phyloP scores from a whole-genome alignment of 2,797 vertebrate genomes.

The Morus bassanus region DNA sequence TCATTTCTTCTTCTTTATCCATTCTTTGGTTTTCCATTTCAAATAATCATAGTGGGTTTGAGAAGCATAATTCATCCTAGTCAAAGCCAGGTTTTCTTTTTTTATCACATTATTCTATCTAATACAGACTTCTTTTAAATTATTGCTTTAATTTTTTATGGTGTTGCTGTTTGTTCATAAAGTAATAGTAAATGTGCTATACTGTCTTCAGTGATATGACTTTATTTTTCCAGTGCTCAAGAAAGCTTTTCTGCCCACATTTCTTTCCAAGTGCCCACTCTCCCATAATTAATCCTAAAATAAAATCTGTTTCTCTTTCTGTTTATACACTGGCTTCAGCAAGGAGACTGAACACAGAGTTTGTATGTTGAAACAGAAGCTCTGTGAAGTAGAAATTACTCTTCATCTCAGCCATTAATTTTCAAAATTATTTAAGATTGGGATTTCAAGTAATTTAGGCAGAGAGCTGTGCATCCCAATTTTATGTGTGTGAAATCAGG shows the following conservation, averaged over 20 bases:
- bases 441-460: not conserved
- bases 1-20: not conserved
- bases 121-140: not conserved
- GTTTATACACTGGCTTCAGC: not conserved
- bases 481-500: not conserved
- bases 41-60: not conserved
- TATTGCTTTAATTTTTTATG: not conserved
- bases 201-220: not conserved
- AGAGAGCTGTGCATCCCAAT: not conserved
- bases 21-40: not conserved
- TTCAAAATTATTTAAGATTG: not conserved
- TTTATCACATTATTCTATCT: not conserved
- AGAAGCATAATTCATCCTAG: not conserved
- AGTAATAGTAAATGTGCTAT: not conserved
- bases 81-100: not conserved
- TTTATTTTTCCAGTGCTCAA: slow-evolving; percentile 5
- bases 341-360: not conserved
- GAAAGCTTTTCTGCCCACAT: not conserved
- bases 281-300: not conserved
- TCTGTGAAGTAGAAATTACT: not conserved
- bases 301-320: slow-evolving; percentile 14
- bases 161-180: not conserved
- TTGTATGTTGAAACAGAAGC: not conserved
- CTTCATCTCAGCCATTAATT: not conserved
- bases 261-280: not conserved